phyloP scores from a whole-genome alignment of 2,888 invertebrate species.

The Allophyes oxyacanthae region DNA sequence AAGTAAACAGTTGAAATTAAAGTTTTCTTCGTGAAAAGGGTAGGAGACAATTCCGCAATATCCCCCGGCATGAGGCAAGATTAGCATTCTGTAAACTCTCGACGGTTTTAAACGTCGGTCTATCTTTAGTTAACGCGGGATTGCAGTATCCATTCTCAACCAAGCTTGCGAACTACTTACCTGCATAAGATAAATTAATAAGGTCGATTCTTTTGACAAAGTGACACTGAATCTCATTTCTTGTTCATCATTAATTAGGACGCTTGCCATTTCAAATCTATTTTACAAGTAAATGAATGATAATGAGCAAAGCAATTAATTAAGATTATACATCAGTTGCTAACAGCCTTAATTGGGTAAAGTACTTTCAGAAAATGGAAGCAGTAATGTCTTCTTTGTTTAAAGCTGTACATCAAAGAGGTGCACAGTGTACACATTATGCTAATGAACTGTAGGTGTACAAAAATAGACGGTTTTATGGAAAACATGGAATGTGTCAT shows the following conservation, averaged over 20 bases:
- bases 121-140: conserved; percentile 34
- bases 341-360: conserved; percentile 38
- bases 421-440: conserved; percentile 38
- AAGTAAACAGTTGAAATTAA: conserved; percentile 68
- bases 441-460: conserved; percentile 42
- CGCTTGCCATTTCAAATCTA: conserved; percentile 29
- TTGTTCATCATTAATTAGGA: conserved; percentile 34
- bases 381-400: conserved; percentile 41
- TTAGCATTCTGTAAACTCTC: conserved; percentile 63
- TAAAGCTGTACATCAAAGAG: conserved; percentile 29
- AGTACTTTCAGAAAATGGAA: conserved; percentile 43
- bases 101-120: conserved; percentile 40
- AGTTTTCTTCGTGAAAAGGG: conserved; percentile 59
- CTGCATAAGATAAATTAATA: conserved; percentile 18
- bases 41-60: conserved; percentile 60
- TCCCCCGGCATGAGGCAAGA: conserved; percentile 52
- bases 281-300: conserved; percentile 38
- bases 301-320: conserved; percentile 50
- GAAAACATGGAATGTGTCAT: conserved; percentile 54
- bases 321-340: conserved; percentile 42
- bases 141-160: conserved; percentile 8
- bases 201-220: conserved; percentile 25
- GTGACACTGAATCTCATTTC: conserved; percentile 11
- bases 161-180: conserved; percentile 31
- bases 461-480: conserved; percentile 51